phyloP scores from a whole-genome alignment of 2,113 vertebrate species.

The Antidorcas marsupialis region DNA sequence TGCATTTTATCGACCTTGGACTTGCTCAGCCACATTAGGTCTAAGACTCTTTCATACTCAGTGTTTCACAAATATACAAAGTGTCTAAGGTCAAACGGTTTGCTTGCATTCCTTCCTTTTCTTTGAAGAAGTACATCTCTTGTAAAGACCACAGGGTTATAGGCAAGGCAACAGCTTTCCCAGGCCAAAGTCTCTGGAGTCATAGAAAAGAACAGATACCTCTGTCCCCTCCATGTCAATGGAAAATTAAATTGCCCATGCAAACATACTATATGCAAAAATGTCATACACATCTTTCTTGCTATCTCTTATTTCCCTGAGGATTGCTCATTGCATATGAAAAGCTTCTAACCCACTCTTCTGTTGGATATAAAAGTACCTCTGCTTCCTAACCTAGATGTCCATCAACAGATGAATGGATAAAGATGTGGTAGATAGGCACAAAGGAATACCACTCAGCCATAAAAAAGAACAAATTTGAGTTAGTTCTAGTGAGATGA shows the following conservation, averaged over 20 bases:
- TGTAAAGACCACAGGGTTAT: background rate
- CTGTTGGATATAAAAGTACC: background rate
- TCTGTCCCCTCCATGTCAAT: background rate
- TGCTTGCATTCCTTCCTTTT: background rate
- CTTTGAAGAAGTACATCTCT: background rate
- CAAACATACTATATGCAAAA: background rate
- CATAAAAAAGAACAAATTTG: background rate
- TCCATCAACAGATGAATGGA: background rate
- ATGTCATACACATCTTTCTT: background rate
- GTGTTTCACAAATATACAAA: background rate
- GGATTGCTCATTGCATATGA: background rate
- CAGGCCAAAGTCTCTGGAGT: background rate
- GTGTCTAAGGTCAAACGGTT: background rate
- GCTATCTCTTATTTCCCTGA: background rate
- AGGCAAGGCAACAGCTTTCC: background rate
- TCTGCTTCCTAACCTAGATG: background rate
- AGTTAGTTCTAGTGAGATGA: background rate
- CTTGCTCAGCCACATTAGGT: background rate
- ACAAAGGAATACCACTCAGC: background rate
- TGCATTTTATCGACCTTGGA: background rate
- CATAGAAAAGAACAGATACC: background rate
- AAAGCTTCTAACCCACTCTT: background rate
- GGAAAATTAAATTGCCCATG: background rate
- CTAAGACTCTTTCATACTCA: background rate
- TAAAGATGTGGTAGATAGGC: background rate